Conservation (phyloP, 2,113 vertebrate genomes). For the Benitochromis conjunctus region DNA sequence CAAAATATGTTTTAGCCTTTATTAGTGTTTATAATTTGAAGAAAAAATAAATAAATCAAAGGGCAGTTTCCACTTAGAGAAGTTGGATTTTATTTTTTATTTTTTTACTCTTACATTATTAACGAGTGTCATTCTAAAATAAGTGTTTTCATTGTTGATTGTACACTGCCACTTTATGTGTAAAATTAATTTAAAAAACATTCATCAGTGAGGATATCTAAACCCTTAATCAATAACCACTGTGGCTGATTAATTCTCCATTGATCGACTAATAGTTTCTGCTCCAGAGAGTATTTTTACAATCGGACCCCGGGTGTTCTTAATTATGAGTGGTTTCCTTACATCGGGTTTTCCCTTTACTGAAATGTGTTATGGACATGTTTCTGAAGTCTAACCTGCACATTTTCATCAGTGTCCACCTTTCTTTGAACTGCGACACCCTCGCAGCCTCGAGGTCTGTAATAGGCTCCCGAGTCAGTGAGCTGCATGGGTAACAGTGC, state of each 20-base stretch:
- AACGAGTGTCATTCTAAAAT: neutral
- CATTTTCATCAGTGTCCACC: neutral
- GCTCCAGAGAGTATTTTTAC: neutral
- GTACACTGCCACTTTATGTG: neutral
- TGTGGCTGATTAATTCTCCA: neutral
- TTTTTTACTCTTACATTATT: neutral
- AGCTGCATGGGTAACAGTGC: conserved; percentile 35
- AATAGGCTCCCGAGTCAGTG: neutral
- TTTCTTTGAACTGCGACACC: neutral
- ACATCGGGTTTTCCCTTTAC: neutral
- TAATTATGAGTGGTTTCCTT: neutral
- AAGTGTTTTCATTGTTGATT: neutral
- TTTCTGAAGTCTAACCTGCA: neutral
- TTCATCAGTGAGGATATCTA: neutral
- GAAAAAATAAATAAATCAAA: neutral
- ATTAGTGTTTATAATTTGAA: neutral
- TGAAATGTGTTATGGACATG: neutral
- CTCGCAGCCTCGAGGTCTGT: neutral
- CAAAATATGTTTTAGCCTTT: neutral
- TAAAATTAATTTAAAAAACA: neutral
- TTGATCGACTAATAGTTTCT: neutral
- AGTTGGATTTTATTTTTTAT: neutral
- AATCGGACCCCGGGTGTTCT: neutral
- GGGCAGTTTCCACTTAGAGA: neutral
- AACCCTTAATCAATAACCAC: neutral